Evolutionary conservation across 2,888 invertebrate genomes (phyloP), one percentile per base, ranked within the genome.

Genomic region (Gymnoscelis rufifasciata): DNA sequence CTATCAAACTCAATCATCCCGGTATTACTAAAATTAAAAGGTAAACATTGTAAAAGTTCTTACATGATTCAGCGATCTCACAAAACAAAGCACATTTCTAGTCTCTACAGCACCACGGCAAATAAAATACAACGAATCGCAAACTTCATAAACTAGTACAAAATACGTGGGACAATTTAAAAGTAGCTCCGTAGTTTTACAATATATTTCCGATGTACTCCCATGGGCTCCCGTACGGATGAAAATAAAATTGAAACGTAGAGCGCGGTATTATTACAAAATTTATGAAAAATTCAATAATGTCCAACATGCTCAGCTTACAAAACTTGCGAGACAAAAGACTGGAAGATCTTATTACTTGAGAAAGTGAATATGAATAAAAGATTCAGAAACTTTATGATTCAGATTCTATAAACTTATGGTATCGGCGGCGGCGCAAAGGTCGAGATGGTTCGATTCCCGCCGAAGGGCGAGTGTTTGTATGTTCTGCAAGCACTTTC

Each of bases 231-330:
- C 44, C 40, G 50, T 48, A 52, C 41, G 51, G 51, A 54, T 62
- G 51, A 57, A 60, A 65, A 63, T 64, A 59, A 62, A 68, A 69
- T 59, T 58, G 52, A 59, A 57, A 61, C 52, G 56, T 49, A 51
- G 58, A 44, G 44, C 42, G 43, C 60, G 58, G 59, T 63, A 67
- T 69, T 63, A 67, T 70, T 68, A 64, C 58, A 55, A 56, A 65
- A 65, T 68, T 66, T 64, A 68, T 67, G 60, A 64, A 68, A 66
- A 59, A 64, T 62, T 59, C 60, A 54, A 59, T 54, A 59, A 31
- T 56, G 43, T 54, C 54, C 47, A 41, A 43, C 52, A 43, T 60
- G 56, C 59, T 52, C 59, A 31, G 24, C 24, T 44, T 10, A 15
- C 7, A 33, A 27, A 35, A 23, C 13, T 38, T 15, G 23, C 1